These are phyloP conservation scores for Cyanoliseus patagonus DNA, from an alignment of 2,113 vertebrate genomes.

Conservation along the genomic window DNA sequence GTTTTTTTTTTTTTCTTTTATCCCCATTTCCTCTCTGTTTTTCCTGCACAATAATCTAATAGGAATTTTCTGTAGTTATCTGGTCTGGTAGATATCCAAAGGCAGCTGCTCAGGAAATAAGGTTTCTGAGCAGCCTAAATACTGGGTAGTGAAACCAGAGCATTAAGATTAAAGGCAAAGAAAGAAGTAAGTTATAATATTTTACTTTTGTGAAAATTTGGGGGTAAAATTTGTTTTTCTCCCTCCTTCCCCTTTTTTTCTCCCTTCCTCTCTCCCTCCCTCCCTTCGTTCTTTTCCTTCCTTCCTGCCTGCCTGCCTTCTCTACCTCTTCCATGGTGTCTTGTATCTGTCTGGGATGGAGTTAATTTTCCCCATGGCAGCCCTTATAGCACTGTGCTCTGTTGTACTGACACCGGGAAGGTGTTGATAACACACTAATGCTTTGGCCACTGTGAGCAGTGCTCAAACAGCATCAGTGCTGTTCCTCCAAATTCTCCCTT, in stretches of 20 bases:
- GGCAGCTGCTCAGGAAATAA: not conserved
- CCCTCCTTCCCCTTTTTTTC: not conserved
- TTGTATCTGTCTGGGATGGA: not conserved
- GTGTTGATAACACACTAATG: not conserved
- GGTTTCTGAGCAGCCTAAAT: not conserved
- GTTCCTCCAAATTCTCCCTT: not conserved
- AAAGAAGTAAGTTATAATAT: not conserved
- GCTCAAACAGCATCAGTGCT: not conserved
- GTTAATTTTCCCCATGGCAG: not conserved
- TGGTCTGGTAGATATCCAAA: not conserved
- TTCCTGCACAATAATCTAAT: not conserved
- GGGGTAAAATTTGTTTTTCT: not conserved
- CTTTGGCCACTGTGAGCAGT: not conserved
- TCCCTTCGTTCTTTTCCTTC: not conserved
- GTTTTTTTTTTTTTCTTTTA: not conserved
- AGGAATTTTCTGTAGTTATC: not conserved
- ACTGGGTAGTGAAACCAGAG: not conserved
- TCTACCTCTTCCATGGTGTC: not conserved
- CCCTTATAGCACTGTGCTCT: not conserved
- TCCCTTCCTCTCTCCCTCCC: not conserved
- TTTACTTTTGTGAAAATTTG: not conserved
- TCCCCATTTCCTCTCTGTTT: not conserved
- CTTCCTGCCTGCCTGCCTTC: not conserved
- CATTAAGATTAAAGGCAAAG: not conserved
- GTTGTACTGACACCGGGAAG: not conserved